These are phyloP conservation scores for Monochamus saltuarius DNA, from an alignment of 1,140 invertebrate species.

Conservation along the genomic window DNA sequence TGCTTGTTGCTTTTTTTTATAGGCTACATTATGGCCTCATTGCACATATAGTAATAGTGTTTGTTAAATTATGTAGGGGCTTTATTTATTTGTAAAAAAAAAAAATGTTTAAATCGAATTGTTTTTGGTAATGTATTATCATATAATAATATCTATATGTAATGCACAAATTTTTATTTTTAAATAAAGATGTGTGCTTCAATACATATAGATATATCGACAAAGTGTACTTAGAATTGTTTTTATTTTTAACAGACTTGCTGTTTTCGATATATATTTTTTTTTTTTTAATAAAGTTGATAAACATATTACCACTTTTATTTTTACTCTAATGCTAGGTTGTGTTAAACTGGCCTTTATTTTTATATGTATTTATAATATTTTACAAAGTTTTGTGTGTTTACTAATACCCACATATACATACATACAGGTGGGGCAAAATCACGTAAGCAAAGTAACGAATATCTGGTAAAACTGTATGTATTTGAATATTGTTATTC, in stretches of 20 bases:
- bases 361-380: slow-evolving; percentile 44
- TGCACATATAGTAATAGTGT: slow-evolving; percentile 46
- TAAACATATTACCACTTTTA: slow-evolving; percentile 40
- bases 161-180: too few species aligned
- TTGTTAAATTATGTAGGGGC: slow-evolving; percentile 50
- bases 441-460: slow-evolving; percentile 54
- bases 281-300: slow-evolving; percentile 39
- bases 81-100: slow-evolving; percentile 42
- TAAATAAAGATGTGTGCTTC: too few species aligned
- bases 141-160: slow-evolving; percentile 26
- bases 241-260: slow-evolving; percentile 47
- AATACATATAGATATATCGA: slow-evolving; percentile 38
- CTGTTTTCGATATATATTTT: slow-evolving; percentile 42
- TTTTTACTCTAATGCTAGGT: slow-evolving; percentile 44
- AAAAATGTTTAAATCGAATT: slow-evolving; percentile 33
- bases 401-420: slow-evolving; percentile 54
- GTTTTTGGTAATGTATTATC: slow-evolving; percentile 38
- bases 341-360: slow-evolving; percentile 44
- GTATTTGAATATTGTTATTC: slow-evolving; percentile 53
- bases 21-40: slow-evolving; percentile 41
- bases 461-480: slow-evolving; percentile 54
- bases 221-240: slow-evolving; percentile 47
- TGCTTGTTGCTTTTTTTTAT: slow-evolving; percentile 40
- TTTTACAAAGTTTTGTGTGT: slow-evolving; percentile 47
- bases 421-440: slow-evolving; percentile 54